phyloP scores from a whole-genome alignment of 2,797 vertebrate genomes.

The Hoplostethus atlanticus region DNA sequence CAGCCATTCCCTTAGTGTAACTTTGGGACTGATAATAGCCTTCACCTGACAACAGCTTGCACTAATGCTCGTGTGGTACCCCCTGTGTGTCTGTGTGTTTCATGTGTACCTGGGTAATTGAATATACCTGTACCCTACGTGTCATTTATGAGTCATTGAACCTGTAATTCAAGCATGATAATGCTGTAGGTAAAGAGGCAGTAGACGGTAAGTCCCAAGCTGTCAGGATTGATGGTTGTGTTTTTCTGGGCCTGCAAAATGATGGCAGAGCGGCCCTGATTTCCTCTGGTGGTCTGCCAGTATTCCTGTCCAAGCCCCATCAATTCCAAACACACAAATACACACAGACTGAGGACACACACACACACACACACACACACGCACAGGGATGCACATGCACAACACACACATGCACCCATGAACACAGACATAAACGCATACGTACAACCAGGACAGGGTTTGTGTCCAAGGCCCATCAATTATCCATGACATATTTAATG shows the following conservation, averaged over 20 bases:
- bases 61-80: conserved; percentile 4
- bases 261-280: conserved; percentile 42
- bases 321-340: conserved; percentile 30
- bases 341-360: background rate
- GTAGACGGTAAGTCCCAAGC: conserved; percentile 10
- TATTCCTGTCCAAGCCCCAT: conserved; percentile 52
- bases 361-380: background rate
- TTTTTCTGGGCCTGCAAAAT: conserved; percentile 33
- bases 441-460: conserved; percentile 43
- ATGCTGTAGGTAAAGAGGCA: conserved; percentile 36
- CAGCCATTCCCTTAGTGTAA: conserved; percentile 6
- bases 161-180: conserved; percentile 19
- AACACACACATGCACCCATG: background rate
- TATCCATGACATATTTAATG: conserved; percentile 71
- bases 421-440: conserved; percentile 23
- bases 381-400: background rate
- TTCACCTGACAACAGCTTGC: background rate
- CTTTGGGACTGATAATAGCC: background rate
- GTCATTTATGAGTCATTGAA: conserved; percentile 6
- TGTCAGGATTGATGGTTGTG: conserved; percentile 38
- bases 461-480: conserved; percentile 64
- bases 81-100: background rate
- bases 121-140: background rate
- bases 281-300: conserved; percentile 59
- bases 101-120: background rate